Evolutionary conservation across 2,888 invertebrate genomes (phyloP), one percentile per base, ranked within the genome.

Genomic region (Standfussiana lucernea): DNA sequence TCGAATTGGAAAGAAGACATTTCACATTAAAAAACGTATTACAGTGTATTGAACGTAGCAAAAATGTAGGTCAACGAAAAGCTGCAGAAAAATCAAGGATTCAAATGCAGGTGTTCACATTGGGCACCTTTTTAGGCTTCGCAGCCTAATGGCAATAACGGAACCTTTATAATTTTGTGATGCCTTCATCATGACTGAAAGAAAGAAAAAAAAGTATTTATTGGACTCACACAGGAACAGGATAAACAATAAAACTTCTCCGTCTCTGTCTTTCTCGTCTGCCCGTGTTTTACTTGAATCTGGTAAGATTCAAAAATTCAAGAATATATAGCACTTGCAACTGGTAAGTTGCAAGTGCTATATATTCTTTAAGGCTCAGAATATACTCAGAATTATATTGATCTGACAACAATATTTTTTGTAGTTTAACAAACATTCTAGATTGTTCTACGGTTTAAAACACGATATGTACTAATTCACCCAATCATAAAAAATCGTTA

Each of bases 1-100:
- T 84, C 45, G 70, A 73, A 73, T 67, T 50, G 35, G 37, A 78
- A 37, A 79, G 66, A 67, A 37, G 40, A 67, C 4, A 66, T 45
- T 56, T 67, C 24, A 47, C 66, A 82, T 73, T 74, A 61, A 59
- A 67, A 64, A 80, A n/a, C 42, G 15, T 47, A 56, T 53, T 62
- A 66, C 40, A 35, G 45, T 21, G 28, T 40, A 45, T 75, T 45
- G 37, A 8, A 67, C n/a, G 53, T 61, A 53, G 66, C 50, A 37
- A 79, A 13, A 37, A 82, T 62, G 61, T 79, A 74, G 64, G 65
- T 65, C 28, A 50, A 47, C 50, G 40, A 24, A 80, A 15, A 42
- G 35, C 18, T 45, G 15, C 1, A 47, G 32, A 61, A 53, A 11
- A 62, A 53, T 32, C 5, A 24, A 69, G n/a, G 37, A 47, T 35